phyloP scores from a whole-genome alignment of 2,888 invertebrate genomes.

The Sinelater perroti region DNA sequence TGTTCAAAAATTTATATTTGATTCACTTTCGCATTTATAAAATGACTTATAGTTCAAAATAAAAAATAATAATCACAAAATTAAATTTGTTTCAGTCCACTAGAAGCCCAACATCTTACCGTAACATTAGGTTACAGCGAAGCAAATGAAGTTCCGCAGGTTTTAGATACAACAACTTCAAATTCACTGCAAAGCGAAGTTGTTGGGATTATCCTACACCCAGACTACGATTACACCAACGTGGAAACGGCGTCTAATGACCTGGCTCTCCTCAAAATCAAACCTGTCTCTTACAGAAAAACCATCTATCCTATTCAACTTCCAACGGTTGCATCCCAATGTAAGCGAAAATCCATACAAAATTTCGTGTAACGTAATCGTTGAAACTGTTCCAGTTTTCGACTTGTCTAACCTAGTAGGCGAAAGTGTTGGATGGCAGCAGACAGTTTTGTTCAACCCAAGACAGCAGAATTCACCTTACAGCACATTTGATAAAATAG shows the following conservation, averaged over 20 bases:
- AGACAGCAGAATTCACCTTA: not conserved
- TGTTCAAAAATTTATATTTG: no score
- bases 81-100: slow-evolving; percentile 38
- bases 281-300: slow-evolving; percentile 33
- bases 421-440: slow-evolving; percentile 19
- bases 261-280: slow-evolving; percentile 30
- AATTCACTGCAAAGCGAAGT: slow-evolving; percentile 10
- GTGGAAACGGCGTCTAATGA: slow-evolving; percentile 24
- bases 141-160: not conserved
- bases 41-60: no score
- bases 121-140: slow-evolving; percentile 22
- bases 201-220: slow-evolving; percentile 29
- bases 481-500: not conserved
- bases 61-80: no score
- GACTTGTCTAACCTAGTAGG: slow-evolving; percentile 14
- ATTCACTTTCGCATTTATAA: no score
- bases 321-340: slow-evolving; percentile 28
- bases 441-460: not conserved
- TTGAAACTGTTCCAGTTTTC: slow-evolving; percentile 2
- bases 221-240: slow-evolving; percentile 28
- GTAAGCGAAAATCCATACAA: slow-evolving; percentile 27
- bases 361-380: not conserved
- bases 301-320: slow-evolving; percentile 40
- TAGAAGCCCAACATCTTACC: slow-evolving; percentile 27
- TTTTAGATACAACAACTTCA: not conserved